phyloP scores from a whole-genome alignment of 2,888 invertebrate species.

The Stenoptilia bipunctidactyla region DNA sequence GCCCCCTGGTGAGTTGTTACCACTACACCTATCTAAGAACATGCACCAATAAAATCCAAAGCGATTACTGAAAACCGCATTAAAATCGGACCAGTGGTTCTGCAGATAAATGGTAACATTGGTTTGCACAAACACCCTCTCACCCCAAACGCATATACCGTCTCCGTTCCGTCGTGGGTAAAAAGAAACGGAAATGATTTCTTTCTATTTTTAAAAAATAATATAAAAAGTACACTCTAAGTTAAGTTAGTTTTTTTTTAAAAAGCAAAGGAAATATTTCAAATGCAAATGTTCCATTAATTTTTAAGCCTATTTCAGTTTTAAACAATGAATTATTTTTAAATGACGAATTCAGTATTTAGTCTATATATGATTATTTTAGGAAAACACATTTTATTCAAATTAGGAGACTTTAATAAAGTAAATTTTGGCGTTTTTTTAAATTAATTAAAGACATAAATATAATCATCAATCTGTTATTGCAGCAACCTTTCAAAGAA shows the following conservation, averaged over 20 bases:
- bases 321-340: constrained; percentile 2
- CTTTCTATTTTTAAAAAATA: constrained; percentile 2
- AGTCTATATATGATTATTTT: constrained; percentile 6
- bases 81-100: too few relatives aligned
- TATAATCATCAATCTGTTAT: constrained; percentile 2
- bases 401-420: constrained; percentile 7
- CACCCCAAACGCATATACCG: too few relatives aligned
- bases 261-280: constrained; percentile 3
- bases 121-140: too few relatives aligned
- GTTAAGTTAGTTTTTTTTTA: constrained; percentile 5
- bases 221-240: constrained; percentile 2
- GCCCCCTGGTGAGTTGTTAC: too few relatives aligned
- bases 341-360: constrained; percentile 5
- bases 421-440: constrained; percentile 4
- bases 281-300: constrained; percentile 3
- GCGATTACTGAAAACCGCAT: too few relatives aligned
- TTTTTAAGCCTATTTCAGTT: constrained; percentile 3
- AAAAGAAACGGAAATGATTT: not conserved
- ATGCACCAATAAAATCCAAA: too few relatives aligned
- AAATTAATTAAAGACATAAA: constrained; percentile 2
- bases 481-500: constrained; percentile 3
- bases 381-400: constrained; percentile 3
- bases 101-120: too few relatives aligned
- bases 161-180: too few relatives aligned
- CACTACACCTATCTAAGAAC: too few relatives aligned